Evolutionary conservation across 1,140 invertebrate species (phyloP), one percentile per base, ranked within the genome.

Genomic region (Cylas formicarius): DNA sequence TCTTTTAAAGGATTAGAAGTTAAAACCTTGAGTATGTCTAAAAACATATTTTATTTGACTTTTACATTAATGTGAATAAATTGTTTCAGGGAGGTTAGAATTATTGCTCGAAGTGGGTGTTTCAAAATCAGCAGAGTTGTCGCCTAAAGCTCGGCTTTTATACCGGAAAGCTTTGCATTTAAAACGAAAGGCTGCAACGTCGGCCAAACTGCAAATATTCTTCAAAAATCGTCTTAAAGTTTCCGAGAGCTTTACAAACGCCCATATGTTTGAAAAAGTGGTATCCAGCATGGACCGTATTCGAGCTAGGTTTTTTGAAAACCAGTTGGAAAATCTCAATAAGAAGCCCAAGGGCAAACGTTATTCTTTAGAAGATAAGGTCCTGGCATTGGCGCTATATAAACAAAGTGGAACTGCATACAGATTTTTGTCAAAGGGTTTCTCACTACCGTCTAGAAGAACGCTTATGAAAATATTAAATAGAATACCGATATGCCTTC

Each of bases 221-320:
- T n/a, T n/a, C n/a, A n/a, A n/a, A n/a, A n/a, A n/a, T n/a, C n/a
- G n/a, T n/a, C n/a, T n/a, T n/a, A n/a, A n/a, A n/a, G n/a, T n/a
- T n/a, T n/a, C n/a, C n/a, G n/a, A 11, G n/a, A 34, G 5, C 8
- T 16, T 34, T 4, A 23, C 27, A 16, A 13, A 44, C 34, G 23
- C 18, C 19, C 19, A 34, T 16, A 17, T 17, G 3, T 44, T 33
- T 34, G 20, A 36, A 14, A 24, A 27, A 28, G 13, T 17, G n/a
- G 21, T 27, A 9, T 37, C 33, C 17, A 44, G 33, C 16, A 44
- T 44, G 43, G 33, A 44, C 23, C 19, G 26, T 13, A 36, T 44
- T 10, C 19, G 24, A 36, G 17, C n/a, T 20, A 32, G 32, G 33
- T 48, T 48, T 35, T 41, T 48, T 48, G 3, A 47, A 32, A 21